These are phyloP conservation scores for Lampropteryx suffumata DNA, from an alignment of 2,888 invertebrate species.

Conservation along the genomic window DNA sequence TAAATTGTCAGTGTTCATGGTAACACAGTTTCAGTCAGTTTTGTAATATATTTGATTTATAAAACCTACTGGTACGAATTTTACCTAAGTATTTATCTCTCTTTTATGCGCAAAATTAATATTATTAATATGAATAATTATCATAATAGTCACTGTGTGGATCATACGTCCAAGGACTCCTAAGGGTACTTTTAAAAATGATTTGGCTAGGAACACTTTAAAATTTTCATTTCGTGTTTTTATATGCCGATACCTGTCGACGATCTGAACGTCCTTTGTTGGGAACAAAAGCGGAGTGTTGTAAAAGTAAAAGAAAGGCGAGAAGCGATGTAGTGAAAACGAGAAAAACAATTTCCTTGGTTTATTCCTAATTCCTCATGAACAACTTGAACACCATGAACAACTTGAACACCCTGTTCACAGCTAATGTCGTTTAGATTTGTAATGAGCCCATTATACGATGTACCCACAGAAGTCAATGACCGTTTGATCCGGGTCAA, in stretches of 20 bases:
- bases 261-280: too few species aligned
- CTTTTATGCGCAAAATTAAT: conserved; percentile 12
- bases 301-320: too few species aligned
- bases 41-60: conserved; percentile 37
- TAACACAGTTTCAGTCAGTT: conserved; percentile 29
- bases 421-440: neutral
- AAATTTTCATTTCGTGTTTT: too few species aligned
- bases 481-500: conserved; percentile 46
- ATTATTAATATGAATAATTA: conserved; percentile 7
- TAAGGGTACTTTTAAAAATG: too few species aligned
- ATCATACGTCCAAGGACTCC: too few species aligned
- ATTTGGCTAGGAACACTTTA: too few species aligned
- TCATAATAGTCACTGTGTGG: too few species aligned
- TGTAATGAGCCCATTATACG: neutral
- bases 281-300: too few species aligned
- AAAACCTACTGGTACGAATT: conserved; percentile 28
- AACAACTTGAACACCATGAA: neutral
- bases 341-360: too few species aligned
- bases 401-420: neutral
- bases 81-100: conserved; percentile 20
- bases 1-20: conserved; percentile 42
- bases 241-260: too few species aligned
- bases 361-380: neutral
- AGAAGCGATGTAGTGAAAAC: too few species aligned
- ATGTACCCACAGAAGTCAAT: conserved; percentile 31